A percentile compares a stretch with the other conserved stretches of the same genome.
Conservation (phyloP, 2,888 invertebrate species). For the Cabera pusaria region DNA sequence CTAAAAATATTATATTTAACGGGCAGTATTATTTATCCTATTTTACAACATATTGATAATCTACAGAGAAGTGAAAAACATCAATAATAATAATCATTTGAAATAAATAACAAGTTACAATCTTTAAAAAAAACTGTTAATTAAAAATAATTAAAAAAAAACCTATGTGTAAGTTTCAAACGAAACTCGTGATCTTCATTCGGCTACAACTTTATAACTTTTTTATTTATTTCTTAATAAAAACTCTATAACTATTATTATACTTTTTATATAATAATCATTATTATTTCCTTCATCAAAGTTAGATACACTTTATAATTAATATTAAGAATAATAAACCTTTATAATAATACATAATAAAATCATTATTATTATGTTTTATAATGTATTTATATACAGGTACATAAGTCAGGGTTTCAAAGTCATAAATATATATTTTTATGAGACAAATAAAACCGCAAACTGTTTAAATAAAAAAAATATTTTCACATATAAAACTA, state of each 20-base stretch:
- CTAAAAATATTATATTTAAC: constrained; percentile 60
- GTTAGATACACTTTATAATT: constrained; percentile 78
- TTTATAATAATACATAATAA: constrained; percentile 59
- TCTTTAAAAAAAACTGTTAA: constrained; percentile 75
- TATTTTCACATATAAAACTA: constrained; percentile 44
- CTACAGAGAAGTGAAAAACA: constrained; percentile 75
- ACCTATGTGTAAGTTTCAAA: constrained; percentile 61
- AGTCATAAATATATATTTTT: constrained; percentile 37
- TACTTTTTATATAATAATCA: constrained; percentile 78
- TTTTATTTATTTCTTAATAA: constrained; percentile 81
- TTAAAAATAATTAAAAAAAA: constrained; percentile 75
- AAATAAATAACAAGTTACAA: constrained; percentile 83
- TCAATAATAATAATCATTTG: constrained; percentile 81
- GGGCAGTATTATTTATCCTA: constrained; percentile 78
- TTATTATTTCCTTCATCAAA: constrained; percentile 78
- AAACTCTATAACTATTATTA: constrained; percentile 82
- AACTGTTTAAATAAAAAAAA: constrained; percentile 35
- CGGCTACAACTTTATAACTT: constrained; percentile 71
- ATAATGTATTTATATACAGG: constrained; percentile 47
- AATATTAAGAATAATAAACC: constrained; percentile 60
- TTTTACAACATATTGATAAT: constrained; percentile 74
- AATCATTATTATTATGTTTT: constrained; percentile 38
- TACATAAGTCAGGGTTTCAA: constrained; percentile 41
- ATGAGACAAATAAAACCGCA: constrained; percentile 40
- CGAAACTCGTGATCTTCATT: constrained; percentile 69